Percentiles rank a stretch among this genome's conserved stretches.
Conservation (phyloP, 2,113 vertebrate genomes). For the Plecotus auritus region DNA sequence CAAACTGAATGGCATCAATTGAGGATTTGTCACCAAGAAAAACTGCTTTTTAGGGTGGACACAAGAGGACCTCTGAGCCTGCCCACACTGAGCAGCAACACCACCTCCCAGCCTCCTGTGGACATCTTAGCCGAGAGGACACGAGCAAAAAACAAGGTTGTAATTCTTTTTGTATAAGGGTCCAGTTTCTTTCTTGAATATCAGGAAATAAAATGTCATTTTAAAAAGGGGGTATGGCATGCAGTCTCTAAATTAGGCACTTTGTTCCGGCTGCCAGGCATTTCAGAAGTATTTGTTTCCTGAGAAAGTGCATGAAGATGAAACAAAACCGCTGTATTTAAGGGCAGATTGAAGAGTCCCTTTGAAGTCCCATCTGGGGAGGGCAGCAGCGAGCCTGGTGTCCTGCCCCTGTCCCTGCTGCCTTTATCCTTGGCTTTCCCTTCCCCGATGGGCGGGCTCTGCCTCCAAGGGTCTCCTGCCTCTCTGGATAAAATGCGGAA, state of each 20-base stretch:
- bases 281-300: not conserved
- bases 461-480: not conserved
- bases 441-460: not conserved
- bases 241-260: not conserved
- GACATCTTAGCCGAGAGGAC: not conserved
- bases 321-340: not conserved
- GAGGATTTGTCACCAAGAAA: not conserved
- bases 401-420: not conserved
- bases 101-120: not conserved
- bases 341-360: not conserved
- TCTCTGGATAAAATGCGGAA: not conserved
- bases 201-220: not conserved
- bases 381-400: too few relatives aligned
- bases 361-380: not conserved
- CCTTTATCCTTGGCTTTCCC: not conserved
- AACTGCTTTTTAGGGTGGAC: not conserved
- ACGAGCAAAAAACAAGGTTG: not conserved
- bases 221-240: not conserved
- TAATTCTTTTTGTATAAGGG: not conserved
- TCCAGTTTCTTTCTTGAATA: not conserved
- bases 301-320: not conserved
- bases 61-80: accelerated
- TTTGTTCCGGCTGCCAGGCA: not conserved
- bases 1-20: accelerated
- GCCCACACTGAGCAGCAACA: accelerated